Base-by-base conservation (phyloP, 2,888 invertebrate species). In the Drosophila pseudotalamancana region DNA sequence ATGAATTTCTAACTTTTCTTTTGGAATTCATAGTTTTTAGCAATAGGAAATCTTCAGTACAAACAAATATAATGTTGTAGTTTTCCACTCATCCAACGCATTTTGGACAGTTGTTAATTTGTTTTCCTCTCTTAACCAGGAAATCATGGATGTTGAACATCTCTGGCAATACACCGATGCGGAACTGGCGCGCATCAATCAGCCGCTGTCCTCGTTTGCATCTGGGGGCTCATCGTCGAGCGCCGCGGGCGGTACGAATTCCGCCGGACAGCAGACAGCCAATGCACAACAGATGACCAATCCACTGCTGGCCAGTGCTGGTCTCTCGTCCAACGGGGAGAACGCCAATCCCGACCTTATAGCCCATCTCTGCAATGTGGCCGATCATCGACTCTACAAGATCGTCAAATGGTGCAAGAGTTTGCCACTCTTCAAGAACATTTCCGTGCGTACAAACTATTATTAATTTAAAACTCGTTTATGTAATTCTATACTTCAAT, bases 341-440 rank as follows among this genome's bases (percentile, higher is more conserved):
- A 94, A 95, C 90, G 94, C 95, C 50, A 95, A 95, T 92, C 96
- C 96, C 0, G 97, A 97, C 92, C 95, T 96, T 91, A 93, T 97
- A 50, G 96, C 97, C 1, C 97, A 97, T 92, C 93, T 98, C 88
- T 97, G 97, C 93, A 96, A 97, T 90, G 97, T 98, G 65, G 98
- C 98, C 40, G 99, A 99, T 91, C 97, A 98, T 91, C 93, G 98
- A 43, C 94, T 99, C 14, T 99, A 98, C 91, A 98, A 98, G 93
- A 98, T 99, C 80, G 99, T 99, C 69, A 98, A 98, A 90, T 99
- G 99, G 99, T 98, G 98, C 93, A 97, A 99, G 91, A 98, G 98
- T 91, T 92, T 99, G 90, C 98, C 99, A 12, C 94, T 99, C 21
- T 99, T 99, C 91, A 97, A 98, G 91, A 97, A 98, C 92, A 98